These are phyloP conservation scores for Tenualosa ilisha DNA, from an alignment of 2,797 vertebrate genomes.

Conservation along the genomic window DNA sequence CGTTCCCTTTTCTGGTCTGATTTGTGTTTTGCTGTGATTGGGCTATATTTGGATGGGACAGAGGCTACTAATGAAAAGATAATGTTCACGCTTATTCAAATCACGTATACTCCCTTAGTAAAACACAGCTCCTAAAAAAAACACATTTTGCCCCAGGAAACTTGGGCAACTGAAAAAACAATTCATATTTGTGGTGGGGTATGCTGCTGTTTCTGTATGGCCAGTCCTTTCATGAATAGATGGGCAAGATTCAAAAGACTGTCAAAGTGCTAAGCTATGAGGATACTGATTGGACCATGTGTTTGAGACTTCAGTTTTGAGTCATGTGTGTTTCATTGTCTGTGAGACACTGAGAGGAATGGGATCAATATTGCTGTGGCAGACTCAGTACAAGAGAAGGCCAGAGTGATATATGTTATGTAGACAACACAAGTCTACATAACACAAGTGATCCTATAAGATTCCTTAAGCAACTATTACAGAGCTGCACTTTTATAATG, in stretches of 20 bases:
- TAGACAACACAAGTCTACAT: no score
- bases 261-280: no score
- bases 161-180: background rate
- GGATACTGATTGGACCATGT: background rate
- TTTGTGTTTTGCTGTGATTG: background rate
- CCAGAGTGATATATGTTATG: background rate
- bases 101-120: background rate
- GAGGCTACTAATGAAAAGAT: constrained; percentile 1
- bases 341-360: background rate
- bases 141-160: background rate
- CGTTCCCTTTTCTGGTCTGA: background rate
- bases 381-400: background rate
- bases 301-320: no score
- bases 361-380: background rate
- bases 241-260: no score
- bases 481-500: no score
- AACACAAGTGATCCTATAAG: background rate
- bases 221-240: no score
- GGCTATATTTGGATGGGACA: constrained; percentile 3
- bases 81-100: constrained; percentile 8
- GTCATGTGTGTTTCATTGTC: background rate
- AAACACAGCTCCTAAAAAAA: background rate
- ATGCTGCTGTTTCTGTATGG: no score
- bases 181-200: background rate
- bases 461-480: no score